Base-by-base conservation (phyloP, 1,140 invertebrate species). In the Araneus ventricosus region DNA sequence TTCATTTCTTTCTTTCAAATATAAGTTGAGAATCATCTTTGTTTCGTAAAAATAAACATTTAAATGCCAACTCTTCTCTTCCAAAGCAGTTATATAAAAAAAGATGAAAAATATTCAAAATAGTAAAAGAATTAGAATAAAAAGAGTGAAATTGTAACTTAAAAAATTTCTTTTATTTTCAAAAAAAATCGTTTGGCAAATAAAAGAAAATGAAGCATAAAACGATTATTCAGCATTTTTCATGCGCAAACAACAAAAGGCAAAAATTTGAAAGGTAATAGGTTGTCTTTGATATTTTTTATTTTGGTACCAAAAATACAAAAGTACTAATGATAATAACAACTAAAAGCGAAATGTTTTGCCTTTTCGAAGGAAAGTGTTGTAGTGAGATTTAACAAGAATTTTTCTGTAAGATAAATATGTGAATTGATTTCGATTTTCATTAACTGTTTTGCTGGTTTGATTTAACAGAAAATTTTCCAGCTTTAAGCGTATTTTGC, bases 21-120 rank as follows among this genome's bases (percentile, higher is more conserved):
- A 52, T 52, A 17, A 52, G 17, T 52, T 52, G 10, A 52, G 45
- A 52, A 1, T 52, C 45, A 17, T 52, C 7, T n/a, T n/a, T 10
- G 5, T 52, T 52, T 52, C 8, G 14, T 52, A 17, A 52, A 63
- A 63, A n/a, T 63, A 63, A 3, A n/a, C 24, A 20, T 14, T 75
- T 37, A 75, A 75, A 75, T 75, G 70, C 70, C 70, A 75, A 75
- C 70, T 75, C 70, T 34, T 75, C 34, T 37, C 37, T 14, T 34
- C 34, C 20, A 34, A 37, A 34, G 30, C 27, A 20, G 70, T 75
- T 75, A 34, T 34, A 20, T 27, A 67, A 75, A 34, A 75, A 75
- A 34, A 0, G 14, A 37, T 4, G 5, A 75, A 70, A 67, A 67
- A 67, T 67, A 75, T 75, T 75, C 17, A 75, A 37, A 75, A 20